Evolutionary conservation across 2,888 invertebrate genomes (phyloP).

Genomic region (Arrhopalites spinosus): DNA sequence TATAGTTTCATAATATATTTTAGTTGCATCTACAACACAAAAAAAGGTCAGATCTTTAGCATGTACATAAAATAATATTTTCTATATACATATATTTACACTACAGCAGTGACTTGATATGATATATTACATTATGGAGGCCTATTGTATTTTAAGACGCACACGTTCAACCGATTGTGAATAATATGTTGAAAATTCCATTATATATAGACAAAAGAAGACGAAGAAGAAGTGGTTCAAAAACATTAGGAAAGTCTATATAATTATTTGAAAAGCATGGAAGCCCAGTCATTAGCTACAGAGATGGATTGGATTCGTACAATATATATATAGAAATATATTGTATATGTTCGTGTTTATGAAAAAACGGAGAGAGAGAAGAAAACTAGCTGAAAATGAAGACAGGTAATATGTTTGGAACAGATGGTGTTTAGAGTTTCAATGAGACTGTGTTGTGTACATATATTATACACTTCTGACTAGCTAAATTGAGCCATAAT

Average conservation of each 20-base stretch:
- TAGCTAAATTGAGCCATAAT: constrained; percentile 36
- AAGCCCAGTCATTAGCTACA: constrained; percentile 30
- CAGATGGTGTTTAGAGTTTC: constrained; percentile 24
- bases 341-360: not conserved
- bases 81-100: too few relatives aligned
- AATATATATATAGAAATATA: not conserved
- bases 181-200: constrained; percentile 34
- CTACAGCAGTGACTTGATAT: too few relatives aligned
- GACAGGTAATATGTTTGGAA: constrained; percentile 29
- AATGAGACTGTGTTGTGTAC: too few relatives aligned
- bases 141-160: too few relatives aligned
- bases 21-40: constrained; percentile 5
- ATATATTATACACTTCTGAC: too few relatives aligned
- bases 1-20: constrained; percentile 33
- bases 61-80: not conserved
- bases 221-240: constrained; percentile 34
- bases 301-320: constrained; percentile 22
- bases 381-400: constrained; percentile 14
- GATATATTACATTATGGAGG: too few relatives aligned
- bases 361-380: not conserved
- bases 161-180: constrained; percentile 31
- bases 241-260: constrained; percentile 37
- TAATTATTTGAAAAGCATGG: constrained; percentile 33
- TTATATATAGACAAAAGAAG: too few relatives aligned
- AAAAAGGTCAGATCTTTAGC: not conserved